These are phyloP conservation scores for Geotrypetes seraphini DNA, from an alignment of 2,797 vertebrate species.

Conservation along the genomic window DNA sequence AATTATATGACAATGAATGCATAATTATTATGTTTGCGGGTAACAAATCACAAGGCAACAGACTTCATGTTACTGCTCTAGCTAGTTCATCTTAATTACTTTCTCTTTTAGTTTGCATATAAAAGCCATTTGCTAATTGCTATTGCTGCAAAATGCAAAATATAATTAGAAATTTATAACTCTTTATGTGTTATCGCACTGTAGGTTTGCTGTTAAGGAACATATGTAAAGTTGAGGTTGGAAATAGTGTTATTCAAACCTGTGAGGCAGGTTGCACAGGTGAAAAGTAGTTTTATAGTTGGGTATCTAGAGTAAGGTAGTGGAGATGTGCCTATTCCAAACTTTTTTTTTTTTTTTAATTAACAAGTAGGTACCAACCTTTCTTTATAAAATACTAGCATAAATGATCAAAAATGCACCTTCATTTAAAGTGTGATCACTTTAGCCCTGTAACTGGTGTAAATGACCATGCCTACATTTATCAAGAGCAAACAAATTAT, in stretches of 20 bases:
- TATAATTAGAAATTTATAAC: conserved; percentile 92
- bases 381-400: too few relatives aligned
- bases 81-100: conserved; percentile 99
- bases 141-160: conserved; percentile 98
- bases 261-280: too few relatives aligned
- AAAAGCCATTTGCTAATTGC: conserved; percentile 99
- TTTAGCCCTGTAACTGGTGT: too few relatives aligned
- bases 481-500: too few relatives aligned
- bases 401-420: too few relatives aligned
- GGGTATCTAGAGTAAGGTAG: too few relatives aligned
- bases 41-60: conserved; percentile 98
- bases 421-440: too few relatives aligned
- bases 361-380: too few relatives aligned
- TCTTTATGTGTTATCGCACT: conserved; percentile 74
- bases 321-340: too few relatives aligned
- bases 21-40: conserved; percentile 99
- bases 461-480: too few relatives aligned
- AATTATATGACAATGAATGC: conserved; percentile 99
- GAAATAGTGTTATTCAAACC: conserved; percentile 48
- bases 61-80: conserved; percentile 97
- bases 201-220: conserved; percentile 68
- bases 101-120: conserved; percentile 98
- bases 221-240: conserved; percentile 63
- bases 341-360: too few relatives aligned
- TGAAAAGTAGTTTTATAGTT: too few relatives aligned